Percentiles rank a stretch among this genome's conserved stretches.
phyloP scores from a whole-genome alignment of 2,888 invertebrate species.

The Germaria angustata region DNA sequence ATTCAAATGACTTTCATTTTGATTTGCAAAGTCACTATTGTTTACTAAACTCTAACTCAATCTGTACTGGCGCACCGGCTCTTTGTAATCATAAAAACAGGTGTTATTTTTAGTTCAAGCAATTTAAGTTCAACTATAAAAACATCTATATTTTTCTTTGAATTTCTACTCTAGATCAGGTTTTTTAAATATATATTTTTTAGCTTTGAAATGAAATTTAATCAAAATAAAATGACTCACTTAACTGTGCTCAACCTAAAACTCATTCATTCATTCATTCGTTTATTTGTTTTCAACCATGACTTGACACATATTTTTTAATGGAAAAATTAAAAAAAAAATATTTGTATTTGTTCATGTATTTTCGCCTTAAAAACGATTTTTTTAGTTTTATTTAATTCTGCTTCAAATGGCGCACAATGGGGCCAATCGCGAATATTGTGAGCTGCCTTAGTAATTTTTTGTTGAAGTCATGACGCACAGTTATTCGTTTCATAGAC shows the following conservation, averaged over 20 bases:
- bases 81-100: background rate
- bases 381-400: constrained; percentile 13
- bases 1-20: background rate
- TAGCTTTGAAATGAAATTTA: background rate
- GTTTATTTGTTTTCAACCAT: constrained; percentile 17
- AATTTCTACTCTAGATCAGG: background rate
- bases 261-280: constrained; percentile 33
- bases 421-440: background rate
- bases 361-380: constrained; percentile 35
- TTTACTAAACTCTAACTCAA: background rate
- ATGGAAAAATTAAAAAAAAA: background rate
- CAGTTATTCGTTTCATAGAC: no score
- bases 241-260: constrained; percentile 5
- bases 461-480: no score
- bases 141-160: background rate
- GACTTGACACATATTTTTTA: constrained; percentile 55
- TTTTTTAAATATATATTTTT: background rate
- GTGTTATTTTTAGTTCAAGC: background rate
- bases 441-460: no score
- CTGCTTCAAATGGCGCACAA: constrained; percentile 11
- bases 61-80: background rate
- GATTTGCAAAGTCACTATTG: background rate
- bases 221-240: constrained; percentile 43
- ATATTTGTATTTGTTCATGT: background rate
- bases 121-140: background rate